Conservation (phyloP, 2,888 invertebrate genomes). For the Drosophila siamana region DNA sequence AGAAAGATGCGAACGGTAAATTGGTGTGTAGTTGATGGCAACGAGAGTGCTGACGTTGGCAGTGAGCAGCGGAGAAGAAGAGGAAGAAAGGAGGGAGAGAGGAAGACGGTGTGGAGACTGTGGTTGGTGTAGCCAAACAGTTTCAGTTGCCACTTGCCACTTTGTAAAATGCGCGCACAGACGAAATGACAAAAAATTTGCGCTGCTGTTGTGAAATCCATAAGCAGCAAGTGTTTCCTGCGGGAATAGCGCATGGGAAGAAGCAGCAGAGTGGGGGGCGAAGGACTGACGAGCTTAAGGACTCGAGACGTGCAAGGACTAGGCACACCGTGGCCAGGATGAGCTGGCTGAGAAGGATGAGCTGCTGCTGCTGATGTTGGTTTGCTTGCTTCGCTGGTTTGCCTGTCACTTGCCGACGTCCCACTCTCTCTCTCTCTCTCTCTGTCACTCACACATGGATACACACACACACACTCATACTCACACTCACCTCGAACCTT, state of each 20-base stretch:
- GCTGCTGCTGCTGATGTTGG: conserved; percentile 40
- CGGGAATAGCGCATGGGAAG: conserved; percentile 51
- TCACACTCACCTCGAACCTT: conserved; percentile 40
- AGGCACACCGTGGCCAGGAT: too few species aligned
- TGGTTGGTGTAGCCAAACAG: conserved; percentile 35
- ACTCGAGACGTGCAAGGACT: not conserved
- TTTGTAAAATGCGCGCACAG: conserved; percentile 57
- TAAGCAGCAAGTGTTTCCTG: conserved; percentile 66
- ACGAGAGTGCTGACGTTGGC: not conserved
- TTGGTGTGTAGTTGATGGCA: conserved; percentile 47
- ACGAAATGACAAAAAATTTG: conserved; percentile 55
- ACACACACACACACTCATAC: conserved; percentile 6
- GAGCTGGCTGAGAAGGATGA: conserved; percentile 40
- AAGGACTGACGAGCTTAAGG: conserved; percentile 4
- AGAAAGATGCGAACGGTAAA: conserved; percentile 68
- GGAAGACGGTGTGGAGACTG: conserved; percentile 5
- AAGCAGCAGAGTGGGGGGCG: not conserved
- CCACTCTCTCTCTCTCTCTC: too few species aligned
- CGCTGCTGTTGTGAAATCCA: conserved; percentile 58
- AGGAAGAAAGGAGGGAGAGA: too few species aligned
- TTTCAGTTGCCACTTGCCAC: conserved; percentile 44
- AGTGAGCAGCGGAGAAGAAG: not conserved
- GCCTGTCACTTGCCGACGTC: conserved; percentile 50
- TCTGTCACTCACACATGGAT: conserved; percentile 3
- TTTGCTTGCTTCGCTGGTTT: conserved; percentile 27